A percentile compares a stretch with the other conserved stretches of the same genome.
phyloP scores from a whole-genome alignment of 2,797 vertebrate species.

The Phoxinus dragarum region DNA sequence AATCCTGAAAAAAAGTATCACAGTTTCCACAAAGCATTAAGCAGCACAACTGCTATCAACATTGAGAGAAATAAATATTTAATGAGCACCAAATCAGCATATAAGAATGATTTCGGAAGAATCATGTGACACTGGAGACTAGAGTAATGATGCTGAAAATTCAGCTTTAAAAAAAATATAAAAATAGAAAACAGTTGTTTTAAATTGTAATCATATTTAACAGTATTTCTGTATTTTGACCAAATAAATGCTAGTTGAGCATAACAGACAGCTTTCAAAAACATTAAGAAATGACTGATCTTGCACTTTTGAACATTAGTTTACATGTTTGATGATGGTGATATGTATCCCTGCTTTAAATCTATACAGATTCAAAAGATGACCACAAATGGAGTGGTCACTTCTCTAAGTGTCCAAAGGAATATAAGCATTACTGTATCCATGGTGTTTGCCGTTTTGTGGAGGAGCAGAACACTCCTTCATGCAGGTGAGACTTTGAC shows the following conservation, averaged over 20 bases:
- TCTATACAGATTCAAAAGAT: slow-evolving; percentile 26
- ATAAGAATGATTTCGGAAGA: not conserved
- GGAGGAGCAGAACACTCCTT: slow-evolving; percentile 78
- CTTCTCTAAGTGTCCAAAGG: slow-evolving; percentile 86
- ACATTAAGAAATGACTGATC: not conserved
- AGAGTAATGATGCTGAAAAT: not conserved
- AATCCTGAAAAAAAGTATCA: no score
- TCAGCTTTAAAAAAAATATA: not conserved
- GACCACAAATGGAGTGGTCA: slow-evolving; percentile 76
- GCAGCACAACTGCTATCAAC: not conserved
- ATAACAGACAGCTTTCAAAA: not conserved
- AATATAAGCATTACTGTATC: slow-evolving; percentile 85
- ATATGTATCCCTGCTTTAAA: not conserved
- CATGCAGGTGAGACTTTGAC: slow-evolving; percentile 83
- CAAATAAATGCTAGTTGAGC: slow-evolving; percentile 2
- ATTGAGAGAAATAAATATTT: not conserved
- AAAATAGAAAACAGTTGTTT: not conserved
- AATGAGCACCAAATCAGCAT: not conserved
- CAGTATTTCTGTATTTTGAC: not conserved
- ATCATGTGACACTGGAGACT: not conserved
- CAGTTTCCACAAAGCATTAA: not conserved
- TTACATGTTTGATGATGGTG: not conserved
- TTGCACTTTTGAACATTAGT: not conserved
- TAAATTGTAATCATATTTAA: not conserved
- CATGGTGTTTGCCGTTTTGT: slow-evolving; percentile 89